Evolutionary conservation across 1,140 invertebrate species (phyloP), one percentile per base, ranked within the genome.

Genomic region (Homarus americanus): DNA sequence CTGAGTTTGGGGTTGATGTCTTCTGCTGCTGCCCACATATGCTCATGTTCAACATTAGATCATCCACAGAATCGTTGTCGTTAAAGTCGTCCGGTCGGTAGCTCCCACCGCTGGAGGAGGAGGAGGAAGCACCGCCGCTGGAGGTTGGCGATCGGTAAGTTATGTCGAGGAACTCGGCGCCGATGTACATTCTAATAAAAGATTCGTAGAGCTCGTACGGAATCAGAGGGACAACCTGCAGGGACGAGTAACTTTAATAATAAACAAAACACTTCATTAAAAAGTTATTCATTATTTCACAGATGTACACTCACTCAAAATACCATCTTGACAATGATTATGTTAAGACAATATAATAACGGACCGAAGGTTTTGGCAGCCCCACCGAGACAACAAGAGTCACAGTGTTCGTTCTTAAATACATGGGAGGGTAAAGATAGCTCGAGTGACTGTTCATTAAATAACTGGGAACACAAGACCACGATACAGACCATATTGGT

Each of bases 151-250:
- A 79, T 38, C 85, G 32, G 72, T 87, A 80, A 3, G 85, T 76
- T 17, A 92, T 86, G 53, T 93, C 92, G 15, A 92, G 80, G 69
- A 91, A 91, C 75, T 93, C 93, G 0, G 92, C 91, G 12, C 91
- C 87, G 66, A 92, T 86, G 93, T 94, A 95, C 32, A 94, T 93
- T 93, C 94, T 94, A 36, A 93, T 93, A 63, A 95, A 93, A 9
- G 94, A 92, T 78, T 94, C 94, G 93, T 95, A 95, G 91, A 95
- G 93, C n/a, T 93, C 93, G 84, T 92, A 94, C 5, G 94, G 94
- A 66, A 95, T 93, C 28, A 95, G 92, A 0, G 95, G 95, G 83
- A 94, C 93, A 32, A 85, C 82, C 91, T 92, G 86, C 15, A 82
- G 66, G 63, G 20, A 82, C 36, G 34, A 15, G 83, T 34, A 49